Base-by-base conservation (phyloP, 2,888 invertebrate genomes). In the Sminthurinus aureus region DNA sequence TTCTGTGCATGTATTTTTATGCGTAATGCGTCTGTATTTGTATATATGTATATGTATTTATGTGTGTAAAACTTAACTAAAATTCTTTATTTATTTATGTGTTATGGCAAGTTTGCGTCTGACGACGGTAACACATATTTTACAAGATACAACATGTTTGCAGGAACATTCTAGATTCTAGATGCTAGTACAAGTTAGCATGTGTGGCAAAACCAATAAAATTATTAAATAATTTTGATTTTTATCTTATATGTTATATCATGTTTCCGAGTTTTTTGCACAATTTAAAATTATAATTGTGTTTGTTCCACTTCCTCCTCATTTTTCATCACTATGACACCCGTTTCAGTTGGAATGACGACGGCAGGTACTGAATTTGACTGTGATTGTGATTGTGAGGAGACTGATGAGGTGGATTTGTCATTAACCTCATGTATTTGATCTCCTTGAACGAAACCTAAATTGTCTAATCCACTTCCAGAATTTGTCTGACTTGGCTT, bases 401-500 rank as follows among this genome's bases (percentile, higher is more conserved):
- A 4, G 3, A 3, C n/a, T 15, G 64, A n/a, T 15, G 64, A 64
- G 9, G 2, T 15, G 15, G 64, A n/a, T 4, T 64, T 64, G 6
- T 73, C 50, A n/a, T 15, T 75, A 18, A 15, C 13, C 58, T 76
- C 76, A 58, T 76, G 58, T 20, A 76, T 79, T 66, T 81, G 81
- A 26, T 81, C 81, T 12, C 81, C 81, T 0, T 66, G 73, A 22
- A 24, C 22, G 26, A 81, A 81, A 13, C 64, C 88, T 20, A 86
- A 71, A 84, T 88, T 88, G 77, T 87, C 88, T 77, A 86, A 79
- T 83, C 87, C 87, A 18, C 58, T 58, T 66, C 84, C 85, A 26
- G 86, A 84, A 81, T 83, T 85, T 71, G 87, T 85, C 50, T 85
- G 84, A 66, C 83, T 84, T 0, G 84, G 84, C 73, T 86, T 85